Conservation (phyloP, 2,113 vertebrate genomes). For the Macrotus californicus region DNA sequence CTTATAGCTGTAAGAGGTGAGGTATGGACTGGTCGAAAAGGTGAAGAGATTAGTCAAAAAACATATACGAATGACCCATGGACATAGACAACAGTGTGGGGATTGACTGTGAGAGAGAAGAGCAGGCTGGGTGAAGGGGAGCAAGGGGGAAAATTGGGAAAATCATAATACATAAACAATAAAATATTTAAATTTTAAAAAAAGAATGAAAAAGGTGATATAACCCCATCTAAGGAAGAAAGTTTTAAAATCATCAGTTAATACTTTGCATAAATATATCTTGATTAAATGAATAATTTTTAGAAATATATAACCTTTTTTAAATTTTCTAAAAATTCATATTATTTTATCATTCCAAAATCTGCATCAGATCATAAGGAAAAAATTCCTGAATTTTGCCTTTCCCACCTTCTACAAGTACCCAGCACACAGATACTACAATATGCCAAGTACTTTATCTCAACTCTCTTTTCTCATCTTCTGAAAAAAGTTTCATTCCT, state of each 20-base stretch:
- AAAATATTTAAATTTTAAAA: no score
- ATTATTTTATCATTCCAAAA: background rate
- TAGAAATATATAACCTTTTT: constrained; percentile 2
- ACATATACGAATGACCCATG: no score
- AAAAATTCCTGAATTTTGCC: background rate
- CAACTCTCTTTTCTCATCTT: background rate
- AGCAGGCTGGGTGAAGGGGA: no score
- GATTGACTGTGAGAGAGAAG: no score
- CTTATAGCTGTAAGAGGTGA: no score
- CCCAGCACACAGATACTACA: background rate
- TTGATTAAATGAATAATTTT: background rate
- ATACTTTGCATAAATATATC: background rate
- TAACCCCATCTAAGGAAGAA: background rate
- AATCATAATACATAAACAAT: no score
- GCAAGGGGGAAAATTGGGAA: no score
- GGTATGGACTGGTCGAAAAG: no score
- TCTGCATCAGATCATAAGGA: background rate
- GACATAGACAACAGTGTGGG: no score
- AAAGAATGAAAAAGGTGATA: background rate
- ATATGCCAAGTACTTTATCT: background rate
- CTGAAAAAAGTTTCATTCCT: background rate
- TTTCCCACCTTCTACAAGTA: background rate
- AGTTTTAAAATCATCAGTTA: background rate
- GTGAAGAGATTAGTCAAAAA: no score
- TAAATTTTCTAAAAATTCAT: background rate